Percentiles rank a stretch among this genome's conserved stretches.
Conservation (phyloP, 1,140 invertebrate genomes). For the Tribolium castaneum region DNA sequence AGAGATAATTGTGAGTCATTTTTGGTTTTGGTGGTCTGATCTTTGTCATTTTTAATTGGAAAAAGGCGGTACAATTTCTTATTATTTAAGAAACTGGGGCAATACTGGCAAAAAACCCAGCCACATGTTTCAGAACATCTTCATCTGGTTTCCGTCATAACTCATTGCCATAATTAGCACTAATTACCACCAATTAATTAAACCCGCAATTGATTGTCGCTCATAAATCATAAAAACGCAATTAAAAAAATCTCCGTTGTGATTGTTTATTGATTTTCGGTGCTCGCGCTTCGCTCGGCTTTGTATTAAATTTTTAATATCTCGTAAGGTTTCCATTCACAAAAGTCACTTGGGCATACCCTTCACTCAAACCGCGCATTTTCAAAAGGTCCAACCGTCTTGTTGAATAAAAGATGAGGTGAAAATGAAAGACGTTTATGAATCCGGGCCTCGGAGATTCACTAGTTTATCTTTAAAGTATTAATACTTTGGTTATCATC, state of each 20-base stretch:
- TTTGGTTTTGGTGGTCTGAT: background rate
- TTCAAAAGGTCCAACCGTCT: slow-evolving; percentile 23
- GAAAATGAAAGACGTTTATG: slow-evolving; percentile 11
- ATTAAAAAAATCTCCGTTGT: background rate
- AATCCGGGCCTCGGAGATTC: slow-evolving; percentile 11
- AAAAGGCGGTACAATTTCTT: background rate
- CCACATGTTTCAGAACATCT: background rate
- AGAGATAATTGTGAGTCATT: background rate
- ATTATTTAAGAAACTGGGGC: too few relatives aligned
- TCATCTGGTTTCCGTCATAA: background rate
- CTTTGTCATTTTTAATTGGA: background rate
- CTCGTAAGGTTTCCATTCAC: slow-evolving; percentile 1
- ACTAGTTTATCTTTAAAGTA: slow-evolving; percentile 18
- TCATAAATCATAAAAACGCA: background rate
- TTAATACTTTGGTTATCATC: slow-evolving; percentile 2
- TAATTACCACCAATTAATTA: background rate
- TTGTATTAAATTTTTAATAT: slow-evolving; percentile 1
- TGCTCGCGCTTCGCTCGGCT: background rate
- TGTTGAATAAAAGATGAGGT: slow-evolving; percentile 11
- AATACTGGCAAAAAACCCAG: too few relatives aligned
- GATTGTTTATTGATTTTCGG: background rate
- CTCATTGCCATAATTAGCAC: background rate
- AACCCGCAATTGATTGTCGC: background rate
- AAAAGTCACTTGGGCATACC: slow-evolving; percentile 4
- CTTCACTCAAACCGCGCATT: slow-evolving; percentile 7